Evolutionary conservation across 1,140 invertebrate species (phyloP).

Genomic region (Eurytemora carolleeae): DNA sequence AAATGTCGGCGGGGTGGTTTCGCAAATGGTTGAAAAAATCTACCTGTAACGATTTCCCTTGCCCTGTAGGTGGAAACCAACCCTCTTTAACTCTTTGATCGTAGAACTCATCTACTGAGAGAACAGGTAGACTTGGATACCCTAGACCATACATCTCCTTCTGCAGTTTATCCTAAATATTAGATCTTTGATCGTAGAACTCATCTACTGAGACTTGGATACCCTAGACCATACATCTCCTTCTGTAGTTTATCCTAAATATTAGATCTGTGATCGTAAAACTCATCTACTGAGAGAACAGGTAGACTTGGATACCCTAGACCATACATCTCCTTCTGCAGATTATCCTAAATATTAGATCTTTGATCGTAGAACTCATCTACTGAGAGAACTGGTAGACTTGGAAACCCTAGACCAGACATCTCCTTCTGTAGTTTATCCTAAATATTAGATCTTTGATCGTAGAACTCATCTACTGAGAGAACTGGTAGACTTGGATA

Average conservation of each 20-base stretch:
- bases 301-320: conserved; percentile 22
- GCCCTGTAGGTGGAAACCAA: conserved; percentile 29
- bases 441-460: conserved; percentile 52
- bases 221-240: conserved; percentile 77
- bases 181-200: conserved; percentile 73
- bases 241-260: conserved; percentile 73
- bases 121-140: conserved; percentile 73
- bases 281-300: conserved; percentile 66
- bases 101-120: conserved; percentile 90
- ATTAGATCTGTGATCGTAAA: conserved; percentile 66
- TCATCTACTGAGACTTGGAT: conserved; percentile 85
- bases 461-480: too few species aligned
- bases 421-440: conserved; percentile 75
- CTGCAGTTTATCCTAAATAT: conserved; percentile 63
- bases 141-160: conserved; percentile 83
- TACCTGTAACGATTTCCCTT: too few species aligned
- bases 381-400: conserved; percentile 69
- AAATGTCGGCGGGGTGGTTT: too few species aligned
- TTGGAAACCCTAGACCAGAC: conserved; percentile 82
- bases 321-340: conserved; percentile 13
- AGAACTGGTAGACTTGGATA: background rate
- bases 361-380: conserved; percentile 88
- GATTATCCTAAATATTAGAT: conserved; percentile 26
- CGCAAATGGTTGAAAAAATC: too few species aligned
- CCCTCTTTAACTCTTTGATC: conserved; percentile 61